A percentile compares a stretch with the other conserved stretches of the same genome.
phyloP scores from a whole-genome alignment of 30 jellyfish, hydroid and myxozoan genomes.

The Aurelia sp. region DNA sequence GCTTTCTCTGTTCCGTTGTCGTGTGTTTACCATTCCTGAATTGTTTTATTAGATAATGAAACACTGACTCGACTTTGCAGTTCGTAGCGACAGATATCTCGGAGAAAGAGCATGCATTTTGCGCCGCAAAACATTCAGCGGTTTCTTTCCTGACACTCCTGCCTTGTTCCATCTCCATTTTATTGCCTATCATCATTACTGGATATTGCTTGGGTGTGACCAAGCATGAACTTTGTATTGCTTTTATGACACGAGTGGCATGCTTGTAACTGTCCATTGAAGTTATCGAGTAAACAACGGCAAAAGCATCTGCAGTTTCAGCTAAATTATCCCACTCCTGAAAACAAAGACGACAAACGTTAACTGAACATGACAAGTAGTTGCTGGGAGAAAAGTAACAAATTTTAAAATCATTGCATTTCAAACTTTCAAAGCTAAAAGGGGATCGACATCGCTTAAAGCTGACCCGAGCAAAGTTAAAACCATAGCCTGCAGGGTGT shows the following conservation, averaged over 20 bases:
- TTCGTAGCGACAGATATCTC: slow-evolving; percentile 85
- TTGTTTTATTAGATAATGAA: slow-evolving; percentile 53
- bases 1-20: slow-evolving; percentile 35
- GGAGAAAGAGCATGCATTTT: slow-evolving; percentile 59
- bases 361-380: too few species aligned
- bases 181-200: slow-evolving; percentile 72
- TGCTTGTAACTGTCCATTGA: slow-evolving; percentile 58
- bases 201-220: slow-evolving; percentile 57
- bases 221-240: slow-evolving; percentile 59
- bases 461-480: too few species aligned
- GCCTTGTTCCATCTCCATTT: slow-evolving; percentile 84
- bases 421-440: too few species aligned
- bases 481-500: too few species aligned
- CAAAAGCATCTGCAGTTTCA: slow-evolving; percentile 88
- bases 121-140: slow-evolving; percentile 56
- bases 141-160: slow-evolving; percentile 57
- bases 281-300: slow-evolving; percentile 78
- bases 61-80: slow-evolving; percentile 44
- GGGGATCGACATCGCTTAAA: too few species aligned
- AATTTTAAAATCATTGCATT: too few species aligned
- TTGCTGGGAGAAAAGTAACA: too few species aligned
- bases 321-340: slow-evolving; percentile 80
- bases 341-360: not conserved
- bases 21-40: slow-evolving; percentile 13
- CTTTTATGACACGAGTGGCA: slow-evolving; percentile 63